phyloP scores from a whole-genome alignment of 2,113 vertebrate genomes.

The Thamnaconus septentrionalis region DNA sequence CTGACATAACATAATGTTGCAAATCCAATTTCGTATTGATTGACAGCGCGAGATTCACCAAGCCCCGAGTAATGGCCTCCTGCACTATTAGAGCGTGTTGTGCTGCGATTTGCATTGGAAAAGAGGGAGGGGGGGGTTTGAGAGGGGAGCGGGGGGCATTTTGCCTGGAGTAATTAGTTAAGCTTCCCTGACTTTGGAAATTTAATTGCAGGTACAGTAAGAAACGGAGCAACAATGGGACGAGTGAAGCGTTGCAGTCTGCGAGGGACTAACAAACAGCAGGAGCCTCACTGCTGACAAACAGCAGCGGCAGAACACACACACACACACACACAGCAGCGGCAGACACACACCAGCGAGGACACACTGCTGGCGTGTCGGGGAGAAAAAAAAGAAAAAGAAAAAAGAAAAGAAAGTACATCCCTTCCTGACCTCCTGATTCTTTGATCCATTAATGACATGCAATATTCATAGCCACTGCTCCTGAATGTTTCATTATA shows the following conservation, averaged over 20 bases:
- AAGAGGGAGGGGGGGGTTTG: not conserved
- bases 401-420: not conserved
- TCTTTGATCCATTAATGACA: conserved; percentile 63
- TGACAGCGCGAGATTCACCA: conserved; percentile 57
- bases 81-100: conserved; percentile 52
- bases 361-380: too few relatives aligned
- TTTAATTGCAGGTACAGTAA: conserved; percentile 71
- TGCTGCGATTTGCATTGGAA: conserved; percentile 60
- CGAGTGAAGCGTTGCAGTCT: conserved; percentile 61
- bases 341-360: too few relatives aligned
- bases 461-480: conserved; percentile 59
- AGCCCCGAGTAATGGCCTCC: conserved; percentile 48
- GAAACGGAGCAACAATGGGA: conserved; percentile 55
- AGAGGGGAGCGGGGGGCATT: conserved; percentile 23
- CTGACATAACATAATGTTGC: conserved; percentile 66
- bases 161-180: conserved; percentile 68
- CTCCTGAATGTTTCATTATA: conserved; percentile 65
- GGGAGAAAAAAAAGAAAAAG: too few relatives aligned
- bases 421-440: conserved; percentile 41
- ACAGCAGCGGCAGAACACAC: conserved; percentile 6
- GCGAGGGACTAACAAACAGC: conserved; percentile 49
- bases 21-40: conserved; percentile 74
- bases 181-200: conserved; percentile 67
- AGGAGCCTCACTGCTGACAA: conserved; percentile 32
- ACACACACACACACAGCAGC: not conserved